phyloP scores from a whole-genome alignment of 2,797 vertebrate species.

The Australoheros facetus region DNA sequence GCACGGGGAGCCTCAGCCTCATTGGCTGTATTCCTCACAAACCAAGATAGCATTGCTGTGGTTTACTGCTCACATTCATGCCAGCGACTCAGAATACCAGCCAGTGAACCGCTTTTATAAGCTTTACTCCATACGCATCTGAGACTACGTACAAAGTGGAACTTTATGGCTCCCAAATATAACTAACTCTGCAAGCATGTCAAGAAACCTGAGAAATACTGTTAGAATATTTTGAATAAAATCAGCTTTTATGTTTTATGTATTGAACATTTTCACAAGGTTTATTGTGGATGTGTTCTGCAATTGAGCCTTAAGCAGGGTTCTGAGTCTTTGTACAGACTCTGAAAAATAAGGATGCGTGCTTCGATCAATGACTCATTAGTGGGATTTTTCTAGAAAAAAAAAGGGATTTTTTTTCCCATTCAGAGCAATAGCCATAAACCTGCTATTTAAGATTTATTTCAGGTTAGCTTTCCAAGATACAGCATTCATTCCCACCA shows the following conservation, averaged over 20 bases:
- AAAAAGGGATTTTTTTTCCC: constrained; percentile 25
- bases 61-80: constrained; percentile 77
- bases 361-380: constrained; percentile 65
- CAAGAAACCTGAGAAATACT: constrained; percentile 27
- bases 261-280: constrained; percentile 32
- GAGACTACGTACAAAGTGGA: constrained; percentile 67
- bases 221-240: constrained; percentile 57
- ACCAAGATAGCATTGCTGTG: constrained; percentile 83
- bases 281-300: constrained; percentile 20
- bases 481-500: constrained; percentile 36
- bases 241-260: constrained; percentile 34
- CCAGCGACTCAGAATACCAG: constrained; percentile 80
- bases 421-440: constrained; percentile 40
- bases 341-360: constrained; percentile 29
- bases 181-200: constrained; percentile 46
- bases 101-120: constrained; percentile 74
- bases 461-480: constrained; percentile 65
- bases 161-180: constrained; percentile 70
- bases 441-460: constrained; percentile 74
- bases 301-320: constrained; percentile 11
- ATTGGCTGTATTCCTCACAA: constrained; percentile 73
- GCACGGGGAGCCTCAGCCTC: constrained; percentile 75
- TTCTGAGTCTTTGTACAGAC: constrained; percentile 37
- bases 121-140: constrained; percentile 73
- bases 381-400: constrained; percentile 55